Conservation (phyloP, 2,113 vertebrate genomes). For the Eclectus roratus region DNA sequence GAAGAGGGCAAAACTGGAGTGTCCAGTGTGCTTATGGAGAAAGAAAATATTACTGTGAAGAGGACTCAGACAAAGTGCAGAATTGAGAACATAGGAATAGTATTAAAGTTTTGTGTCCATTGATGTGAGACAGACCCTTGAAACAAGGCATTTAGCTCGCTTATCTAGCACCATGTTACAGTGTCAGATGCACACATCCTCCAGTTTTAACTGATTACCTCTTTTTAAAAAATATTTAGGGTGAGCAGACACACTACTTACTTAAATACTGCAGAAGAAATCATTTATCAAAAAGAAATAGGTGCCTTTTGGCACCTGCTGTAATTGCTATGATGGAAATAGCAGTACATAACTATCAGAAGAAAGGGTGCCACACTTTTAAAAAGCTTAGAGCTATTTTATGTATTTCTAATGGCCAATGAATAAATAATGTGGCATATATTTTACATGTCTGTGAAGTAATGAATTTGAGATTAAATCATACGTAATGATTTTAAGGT, state of each 20-base stretch:
- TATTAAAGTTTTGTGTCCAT: neutral
- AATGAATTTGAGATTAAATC: constrained; percentile 26
- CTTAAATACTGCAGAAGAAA: neutral
- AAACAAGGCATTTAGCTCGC: neutral
- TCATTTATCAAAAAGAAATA: constrained; percentile 15
- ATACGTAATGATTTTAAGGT: constrained; percentile 16
- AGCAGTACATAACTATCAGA: neutral
- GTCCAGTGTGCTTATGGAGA: neutral
- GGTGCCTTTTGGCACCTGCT: neutral
- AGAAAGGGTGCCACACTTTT: neutral
- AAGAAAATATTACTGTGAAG: neutral
- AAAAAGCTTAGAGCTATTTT: constrained; percentile 18
- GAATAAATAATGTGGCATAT: constrained; percentile 31
- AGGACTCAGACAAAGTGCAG: neutral
- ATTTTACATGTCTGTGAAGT: constrained; percentile 22
- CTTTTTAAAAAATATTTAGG: constrained; percentile 13
- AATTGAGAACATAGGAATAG: neutral
- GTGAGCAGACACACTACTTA: neutral
- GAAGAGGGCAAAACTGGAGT: neutral
- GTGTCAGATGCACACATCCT: neutral
- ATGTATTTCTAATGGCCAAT: constrained; percentile 38
- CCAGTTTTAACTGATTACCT: neutral
- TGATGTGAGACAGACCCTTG: neutral
- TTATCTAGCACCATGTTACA: neutral
- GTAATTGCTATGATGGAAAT: constrained; percentile 14